A percentile compares a stretch with the other conserved stretches of the same genome.
phyloP scores from a whole-genome alignment of 2,888 invertebrate species.

The Aspidapion aeneum region DNA sequence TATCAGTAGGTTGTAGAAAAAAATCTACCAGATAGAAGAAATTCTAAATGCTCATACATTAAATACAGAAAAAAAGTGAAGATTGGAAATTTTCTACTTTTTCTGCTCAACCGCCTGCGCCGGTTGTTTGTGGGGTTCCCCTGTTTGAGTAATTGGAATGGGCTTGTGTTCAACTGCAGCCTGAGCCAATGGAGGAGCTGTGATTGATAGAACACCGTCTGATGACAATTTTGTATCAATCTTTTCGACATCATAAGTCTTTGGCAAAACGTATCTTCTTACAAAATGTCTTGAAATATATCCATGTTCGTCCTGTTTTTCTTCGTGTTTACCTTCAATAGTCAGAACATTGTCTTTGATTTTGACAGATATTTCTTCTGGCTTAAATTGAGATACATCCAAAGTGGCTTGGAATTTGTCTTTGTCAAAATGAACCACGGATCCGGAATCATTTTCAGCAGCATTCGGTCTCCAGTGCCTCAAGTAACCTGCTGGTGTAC shows the following conservation, averaged over 20 bases:
- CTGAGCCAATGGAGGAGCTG: conserved; percentile 53
- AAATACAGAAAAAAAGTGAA: too few species aligned
- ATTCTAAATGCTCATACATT: too few species aligned
- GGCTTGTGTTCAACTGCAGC: not conserved
- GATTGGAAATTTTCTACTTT: too few species aligned
- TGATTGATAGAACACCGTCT: conserved; percentile 67
- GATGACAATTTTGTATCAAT: conserved; percentile 71
- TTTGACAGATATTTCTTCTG: conserved; percentile 75
- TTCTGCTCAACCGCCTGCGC: conserved; percentile 1
- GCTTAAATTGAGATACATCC: conserved; percentile 74
- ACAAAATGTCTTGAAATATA: conserved; percentile 72
- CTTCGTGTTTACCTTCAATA: conserved; percentile 77
- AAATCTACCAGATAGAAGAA: too few species aligned
- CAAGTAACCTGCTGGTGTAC: conserved; percentile 2
- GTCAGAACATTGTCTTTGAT: conserved; percentile 57
- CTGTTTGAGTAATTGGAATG: conserved; percentile 12
- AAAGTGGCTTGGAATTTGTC: conserved; percentile 63
- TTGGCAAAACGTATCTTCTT: conserved; percentile 68
- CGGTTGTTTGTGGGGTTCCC: conserved; percentile 3
- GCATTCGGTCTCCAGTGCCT: not conserved
- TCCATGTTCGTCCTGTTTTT: conserved; percentile 72
- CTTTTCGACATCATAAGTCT: conserved; percentile 66
- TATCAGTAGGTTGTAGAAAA: too few species aligned
- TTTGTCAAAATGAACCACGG: conserved; percentile 37
- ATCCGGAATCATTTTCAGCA: conserved; percentile 19